phyloP scores from a whole-genome alignment of 1,140 invertebrate species.

The Antheraea mylitta region DNA sequence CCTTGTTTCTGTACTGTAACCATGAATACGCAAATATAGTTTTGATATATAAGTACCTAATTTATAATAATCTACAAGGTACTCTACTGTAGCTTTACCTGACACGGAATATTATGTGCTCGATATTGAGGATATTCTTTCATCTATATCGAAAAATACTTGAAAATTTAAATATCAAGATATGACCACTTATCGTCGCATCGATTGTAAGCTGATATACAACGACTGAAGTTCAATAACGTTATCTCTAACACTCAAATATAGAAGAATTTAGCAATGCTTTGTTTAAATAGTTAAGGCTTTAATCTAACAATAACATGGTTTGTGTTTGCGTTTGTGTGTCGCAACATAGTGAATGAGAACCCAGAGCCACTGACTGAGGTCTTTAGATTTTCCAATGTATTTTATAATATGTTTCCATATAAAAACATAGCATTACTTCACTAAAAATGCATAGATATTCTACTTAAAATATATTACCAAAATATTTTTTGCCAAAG shows the following conservation, averaged over 20 bases:
- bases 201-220: neutral
- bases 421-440: neutral
- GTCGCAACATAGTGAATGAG: neutral
- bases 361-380: neutral
- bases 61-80: too few relatives aligned
- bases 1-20: too few relatives aligned
- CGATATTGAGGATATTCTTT: neutral
- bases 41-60: too few relatives aligned
- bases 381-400: neutral
- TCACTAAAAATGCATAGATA: neutral
- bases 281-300: neutral
- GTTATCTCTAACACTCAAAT: neutral
- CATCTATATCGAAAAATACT: neutral
- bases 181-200: neutral
- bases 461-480: neutral
- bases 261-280: neutral
- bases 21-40: too few relatives aligned
- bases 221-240: neutral
- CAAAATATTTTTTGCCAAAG: neutral
- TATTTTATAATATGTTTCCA: neutral
- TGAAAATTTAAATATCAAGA: neutral
- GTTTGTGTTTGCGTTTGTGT: too few relatives aligned
- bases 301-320: neutral
- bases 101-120: neutral
- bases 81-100: too few relatives aligned